Evolutionary conservation across 2,797 vertebrate species (phyloP).

Genomic region (Cynopterus sphinx): DNA sequence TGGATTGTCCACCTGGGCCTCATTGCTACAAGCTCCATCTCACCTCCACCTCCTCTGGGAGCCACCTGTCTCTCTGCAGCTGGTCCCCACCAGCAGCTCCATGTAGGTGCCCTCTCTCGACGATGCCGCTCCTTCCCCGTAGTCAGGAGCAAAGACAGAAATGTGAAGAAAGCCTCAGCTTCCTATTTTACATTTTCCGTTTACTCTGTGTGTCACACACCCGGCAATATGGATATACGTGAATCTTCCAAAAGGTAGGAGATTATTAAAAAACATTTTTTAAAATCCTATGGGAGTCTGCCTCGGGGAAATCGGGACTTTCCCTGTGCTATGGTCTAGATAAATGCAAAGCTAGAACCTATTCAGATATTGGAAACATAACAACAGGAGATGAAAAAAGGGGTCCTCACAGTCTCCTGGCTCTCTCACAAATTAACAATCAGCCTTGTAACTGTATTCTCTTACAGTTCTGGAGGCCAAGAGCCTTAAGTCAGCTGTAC

Average conservation of each 20-base stretch:
- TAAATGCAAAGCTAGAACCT: background rate
- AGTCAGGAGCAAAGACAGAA: background rate
- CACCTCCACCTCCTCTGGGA: background rate
- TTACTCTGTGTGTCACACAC: background rate
- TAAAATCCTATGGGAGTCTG: background rate
- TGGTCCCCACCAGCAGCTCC: background rate
- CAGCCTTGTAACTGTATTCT: background rate
- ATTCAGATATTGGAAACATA: background rate
- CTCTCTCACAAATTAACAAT: background rate
- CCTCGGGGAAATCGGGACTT: background rate
- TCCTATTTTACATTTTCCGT: background rate
- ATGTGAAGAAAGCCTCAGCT: too few relatives aligned
- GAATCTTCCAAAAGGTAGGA: background rate
- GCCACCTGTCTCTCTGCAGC: background rate
- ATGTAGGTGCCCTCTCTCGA: accelerated
- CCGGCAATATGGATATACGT: too few relatives aligned
- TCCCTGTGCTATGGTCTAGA: background rate
- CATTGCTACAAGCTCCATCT: too few relatives aligned
- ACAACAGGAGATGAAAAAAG: background rate
- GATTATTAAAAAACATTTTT: too few relatives aligned
- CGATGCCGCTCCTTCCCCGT: background rate
- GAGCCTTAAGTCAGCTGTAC: background rate
- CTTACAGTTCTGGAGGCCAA: background rate
- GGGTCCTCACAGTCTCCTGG: background rate
- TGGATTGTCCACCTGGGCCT: background rate